Evolutionary conservation across 2,888 invertebrate species (phyloP).

Genomic region (Oligia strigilis): DNA sequence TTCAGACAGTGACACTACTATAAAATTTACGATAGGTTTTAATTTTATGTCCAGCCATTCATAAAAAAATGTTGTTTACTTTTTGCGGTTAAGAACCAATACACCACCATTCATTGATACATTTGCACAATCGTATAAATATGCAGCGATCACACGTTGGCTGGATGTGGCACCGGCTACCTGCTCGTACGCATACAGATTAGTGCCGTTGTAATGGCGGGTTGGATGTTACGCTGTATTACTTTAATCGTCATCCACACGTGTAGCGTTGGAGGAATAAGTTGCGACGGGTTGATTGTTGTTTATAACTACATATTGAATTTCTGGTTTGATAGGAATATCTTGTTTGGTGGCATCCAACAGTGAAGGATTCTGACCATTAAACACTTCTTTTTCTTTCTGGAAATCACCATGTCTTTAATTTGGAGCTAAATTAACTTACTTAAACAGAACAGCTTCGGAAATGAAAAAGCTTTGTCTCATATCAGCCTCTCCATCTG

Average conservation of each 20-base stretch:
- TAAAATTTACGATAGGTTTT: not conserved
- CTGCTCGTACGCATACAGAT: constrained; percentile 75
- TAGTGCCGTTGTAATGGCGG: constrained; percentile 79
- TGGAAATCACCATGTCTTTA: too few species aligned
- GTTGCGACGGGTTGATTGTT: not conserved
- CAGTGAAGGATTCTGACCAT: not conserved
- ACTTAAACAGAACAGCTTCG: not conserved
- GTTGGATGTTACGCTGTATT: constrained; percentile 83
- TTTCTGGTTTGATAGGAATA: not conserved
- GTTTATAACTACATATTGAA: not conserved
- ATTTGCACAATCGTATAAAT: constrained; percentile 32
- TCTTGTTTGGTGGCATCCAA: not conserved
- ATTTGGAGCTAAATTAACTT: not conserved
- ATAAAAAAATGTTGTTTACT: not conserved
- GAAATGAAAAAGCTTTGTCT: not conserved
- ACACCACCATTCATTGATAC: constrained; percentile 23
- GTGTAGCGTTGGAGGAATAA: constrained; percentile 70
- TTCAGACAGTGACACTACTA: not conserved
- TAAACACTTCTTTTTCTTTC: too few species aligned
- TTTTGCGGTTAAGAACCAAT: constrained; percentile 13
- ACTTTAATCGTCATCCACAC: constrained; percentile 85
- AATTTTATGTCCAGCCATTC: not conserved
- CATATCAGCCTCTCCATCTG: not conserved
- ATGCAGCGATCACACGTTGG: constrained; percentile 6
- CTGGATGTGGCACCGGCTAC: constrained; percentile 65